Evolutionary conservation across 2,888 invertebrate species (phyloP).

Genomic region (Serripes groenlandicus): DNA sequence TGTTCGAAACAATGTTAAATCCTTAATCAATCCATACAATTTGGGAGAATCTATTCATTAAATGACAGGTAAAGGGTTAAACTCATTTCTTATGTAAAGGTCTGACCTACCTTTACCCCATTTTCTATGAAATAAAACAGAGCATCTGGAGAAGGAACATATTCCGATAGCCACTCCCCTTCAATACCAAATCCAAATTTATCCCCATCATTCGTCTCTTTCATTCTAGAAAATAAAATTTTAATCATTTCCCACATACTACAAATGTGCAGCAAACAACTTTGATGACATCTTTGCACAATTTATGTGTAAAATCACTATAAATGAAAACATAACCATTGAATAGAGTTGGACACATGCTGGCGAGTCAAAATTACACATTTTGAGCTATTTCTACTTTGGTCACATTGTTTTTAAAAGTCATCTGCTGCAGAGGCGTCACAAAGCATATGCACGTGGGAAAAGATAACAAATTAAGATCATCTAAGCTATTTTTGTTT

Average conservation of each 20-base stretch:
- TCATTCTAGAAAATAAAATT: background rate
- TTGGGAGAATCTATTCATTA: background rate
- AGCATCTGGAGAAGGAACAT: constrained; percentile 66
- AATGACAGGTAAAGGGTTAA: background rate
- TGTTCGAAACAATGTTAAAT: too few relatives aligned
- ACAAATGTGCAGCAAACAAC: background rate
- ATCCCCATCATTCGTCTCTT: constrained; percentile 43
- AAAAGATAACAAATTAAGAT: too few relatives aligned
- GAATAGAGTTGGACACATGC: background rate
- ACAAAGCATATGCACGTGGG: too few relatives aligned
- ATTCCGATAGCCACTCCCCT: constrained; percentile 77
- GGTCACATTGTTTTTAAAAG: too few relatives aligned
- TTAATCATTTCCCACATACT: background rate
- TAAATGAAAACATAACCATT: background rate
- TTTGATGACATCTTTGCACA: background rate
- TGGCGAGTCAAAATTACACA: too few relatives aligned
- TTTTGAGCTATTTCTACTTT: too few relatives aligned
- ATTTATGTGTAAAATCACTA: too few relatives aligned
- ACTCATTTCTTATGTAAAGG: background rate
- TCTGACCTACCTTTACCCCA: constrained; percentile 69
- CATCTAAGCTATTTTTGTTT: too few relatives aligned
- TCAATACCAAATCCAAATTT: constrained; percentile 74
- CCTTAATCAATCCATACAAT: background rate
- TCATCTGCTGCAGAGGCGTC: too few relatives aligned
- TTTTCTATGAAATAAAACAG: constrained; percentile 69